Evolutionary conservation across 2,888 invertebrate species (phyloP), one percentile per base, ranked within the genome.

Genomic region (Tyria jacobaeae): DNA sequence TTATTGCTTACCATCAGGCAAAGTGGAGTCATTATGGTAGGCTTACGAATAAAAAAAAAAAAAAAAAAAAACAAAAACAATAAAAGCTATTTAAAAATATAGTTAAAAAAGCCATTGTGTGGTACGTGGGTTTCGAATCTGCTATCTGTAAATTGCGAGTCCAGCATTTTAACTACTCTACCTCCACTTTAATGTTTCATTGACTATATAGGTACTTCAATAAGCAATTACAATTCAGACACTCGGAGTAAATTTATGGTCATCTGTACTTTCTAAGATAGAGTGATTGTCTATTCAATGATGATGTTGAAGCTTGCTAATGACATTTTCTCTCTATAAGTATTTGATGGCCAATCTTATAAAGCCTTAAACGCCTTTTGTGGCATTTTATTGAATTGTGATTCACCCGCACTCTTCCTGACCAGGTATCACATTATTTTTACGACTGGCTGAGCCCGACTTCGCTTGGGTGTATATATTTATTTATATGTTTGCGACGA

Each of bases 391-490:
- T 17, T 12, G 35, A 27, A 47, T 60, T 47, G 39, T 59, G 60
- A 15, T 52, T 58, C 61, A 53, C 17, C 17, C 3, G 35, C 15
- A 31, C 2, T 39, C 17, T 21, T 37, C 12, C 17, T 3, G 21
- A 3, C 9, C 3, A 21, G 17, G 4, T 17, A 44, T 4, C 44
- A 21, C 21, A 12, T 21, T 21, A 27, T 27, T 3, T 31, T 6
- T 31, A 7, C 7, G 27, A 6, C 4, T 31, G 7, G 7, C 2
- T 14, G 3, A 14, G 0, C n/a, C 2, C 1, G 17, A 24, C 89
- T 73, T 75, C 80, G 97, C 96, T 95, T 94, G 97, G 77, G 96
- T 96, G 21, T 96, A 96, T 89, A 97, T 96, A 64, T 96, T 96
- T 55, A 96, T 96, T n/a, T n/a, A n/a, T n/a, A n/a, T n/a, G n/a